phyloP scores from a whole-genome alignment of 2,888 invertebrate species.

The Encarsia formosa region DNA sequence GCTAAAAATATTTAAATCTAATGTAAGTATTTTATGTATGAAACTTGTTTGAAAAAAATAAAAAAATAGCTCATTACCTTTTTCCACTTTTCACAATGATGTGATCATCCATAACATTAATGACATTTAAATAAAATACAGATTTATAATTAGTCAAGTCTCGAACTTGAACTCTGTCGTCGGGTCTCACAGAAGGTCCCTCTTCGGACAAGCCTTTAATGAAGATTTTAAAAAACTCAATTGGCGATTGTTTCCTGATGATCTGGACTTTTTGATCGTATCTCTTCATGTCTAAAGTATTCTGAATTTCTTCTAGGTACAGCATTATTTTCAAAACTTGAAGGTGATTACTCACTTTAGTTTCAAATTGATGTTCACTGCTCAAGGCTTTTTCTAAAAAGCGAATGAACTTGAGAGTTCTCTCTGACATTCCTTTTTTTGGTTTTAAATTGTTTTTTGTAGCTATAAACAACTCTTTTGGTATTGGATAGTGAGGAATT shows the following conservation, averaged over 20 bases:
- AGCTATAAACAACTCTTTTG: constrained; percentile 6
- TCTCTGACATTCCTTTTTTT: constrained; percentile 1
- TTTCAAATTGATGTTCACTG: background rate
- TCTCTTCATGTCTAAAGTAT: constrained; percentile 13
- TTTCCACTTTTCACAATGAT: constrained; percentile 1
- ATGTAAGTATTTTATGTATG: background rate
- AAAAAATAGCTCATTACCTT: background rate
- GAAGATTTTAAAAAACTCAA: constrained; percentile 2
- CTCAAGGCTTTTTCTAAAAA: constrained; percentile 6
- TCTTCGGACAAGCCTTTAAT: constrained; percentile 15
- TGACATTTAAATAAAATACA: background rate
- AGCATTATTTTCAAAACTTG: constrained; percentile 17
- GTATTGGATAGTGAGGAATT: constrained; percentile 10
- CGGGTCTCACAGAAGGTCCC: constrained; percentile 9
- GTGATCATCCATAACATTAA: constrained; percentile 5
- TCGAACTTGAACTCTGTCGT: constrained; percentile 7
- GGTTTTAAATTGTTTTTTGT: constrained; percentile 3
- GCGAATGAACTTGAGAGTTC: background rate
- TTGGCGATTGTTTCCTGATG: background rate
- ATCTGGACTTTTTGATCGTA: constrained; percentile 4
- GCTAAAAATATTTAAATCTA: too few relatives aligned
- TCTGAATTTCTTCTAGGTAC: constrained; percentile 21
- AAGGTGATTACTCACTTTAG: constrained; percentile 5
- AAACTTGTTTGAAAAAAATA: background rate
- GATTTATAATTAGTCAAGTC: background rate